These are phyloP conservation scores for Rhaphigaster nebulosa DNA, from an alignment of 2,888 invertebrate genomes.

Conservation along the genomic window DNA sequence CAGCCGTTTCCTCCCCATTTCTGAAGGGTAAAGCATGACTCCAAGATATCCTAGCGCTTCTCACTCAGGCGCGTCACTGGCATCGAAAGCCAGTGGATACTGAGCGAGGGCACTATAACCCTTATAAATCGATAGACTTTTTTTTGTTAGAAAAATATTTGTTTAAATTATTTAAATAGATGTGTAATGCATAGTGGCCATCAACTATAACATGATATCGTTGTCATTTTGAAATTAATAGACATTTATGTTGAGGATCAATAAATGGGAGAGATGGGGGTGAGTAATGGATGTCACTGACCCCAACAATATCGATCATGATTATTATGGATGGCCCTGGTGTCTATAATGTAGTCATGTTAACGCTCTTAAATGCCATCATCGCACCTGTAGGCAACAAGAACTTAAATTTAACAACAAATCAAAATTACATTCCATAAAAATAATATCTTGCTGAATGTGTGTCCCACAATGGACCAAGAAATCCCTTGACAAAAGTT, in stretches of 20 bases:
- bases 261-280: background rate
- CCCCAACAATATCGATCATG: background rate
- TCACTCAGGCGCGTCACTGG: too few relatives aligned
- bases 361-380: background rate
- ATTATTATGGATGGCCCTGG: background rate
- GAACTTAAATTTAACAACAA: background rate
- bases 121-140: background rate
- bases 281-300: conserved; percentile 47
- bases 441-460: background rate
- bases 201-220: conserved; percentile 6
- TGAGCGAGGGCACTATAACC: too few relatives aligned
- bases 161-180: background rate
- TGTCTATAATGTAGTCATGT: conserved; percentile 4
- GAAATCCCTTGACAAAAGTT: background rate
- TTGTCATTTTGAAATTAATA: conserved; percentile 3
- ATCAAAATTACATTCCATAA: background rate
- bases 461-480: background rate
- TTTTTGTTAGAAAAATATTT: too few relatives aligned
- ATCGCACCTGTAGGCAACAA: background rate
- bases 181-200: background rate
- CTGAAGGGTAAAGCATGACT: too few relatives aligned
- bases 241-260: background rate
- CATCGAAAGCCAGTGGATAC: too few relatives aligned
- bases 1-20: too few relatives aligned
- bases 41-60: too few relatives aligned